phyloP scores from a whole-genome alignment of 2,888 invertebrate species.

The Drosophila bunnanda region DNA sequence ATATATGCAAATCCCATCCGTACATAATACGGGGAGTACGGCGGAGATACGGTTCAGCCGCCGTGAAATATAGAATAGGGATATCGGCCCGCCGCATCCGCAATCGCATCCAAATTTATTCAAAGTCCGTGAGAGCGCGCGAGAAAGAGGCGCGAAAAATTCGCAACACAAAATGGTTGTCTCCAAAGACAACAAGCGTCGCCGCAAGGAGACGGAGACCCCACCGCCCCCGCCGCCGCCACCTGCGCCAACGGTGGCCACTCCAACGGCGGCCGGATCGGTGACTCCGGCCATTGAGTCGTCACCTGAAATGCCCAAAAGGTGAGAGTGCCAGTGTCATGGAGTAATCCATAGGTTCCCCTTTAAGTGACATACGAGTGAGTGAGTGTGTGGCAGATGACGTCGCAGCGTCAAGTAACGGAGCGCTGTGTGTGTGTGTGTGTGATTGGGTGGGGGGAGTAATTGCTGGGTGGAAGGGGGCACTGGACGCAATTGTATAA shows the following conservation, averaged over 20 bases:
- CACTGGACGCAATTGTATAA: constrained; percentile 46
- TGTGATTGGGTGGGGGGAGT: constrained; percentile 21
- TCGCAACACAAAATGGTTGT: constrained; percentile 84
- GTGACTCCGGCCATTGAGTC: constrained; percentile 79
- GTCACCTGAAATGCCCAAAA: constrained; percentile 85
- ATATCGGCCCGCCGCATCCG: constrained; percentile 5
- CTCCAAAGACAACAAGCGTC: constrained; percentile 84
- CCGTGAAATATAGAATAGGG: constrained; percentile 18
- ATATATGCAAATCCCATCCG: constrained; percentile 53
- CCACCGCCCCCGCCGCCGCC: constrained; percentile 76
- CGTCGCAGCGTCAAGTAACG: constrained; percentile 39
- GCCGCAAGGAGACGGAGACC: constrained; percentile 82
- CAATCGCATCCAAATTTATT: constrained; percentile 23
- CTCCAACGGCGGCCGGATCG: constrained; percentile 39
- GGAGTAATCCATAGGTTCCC: constrained; percentile 41
- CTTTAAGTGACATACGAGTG: constrained; percentile 37
- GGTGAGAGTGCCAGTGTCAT: constrained; percentile 72
- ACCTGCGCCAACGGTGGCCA: constrained; percentile 38
- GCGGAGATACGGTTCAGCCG: constrained; percentile 54
- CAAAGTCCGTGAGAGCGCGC: constrained; percentile 31
- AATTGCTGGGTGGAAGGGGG: constrained; percentile 7
- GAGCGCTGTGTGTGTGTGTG: constrained; percentile 4
- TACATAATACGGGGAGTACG: constrained; percentile 36
- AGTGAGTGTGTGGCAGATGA: constrained; percentile 46
- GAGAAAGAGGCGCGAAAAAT: constrained; percentile 77